Conservation (phyloP, 2,113 vertebrate species). For the Zosterops borbonicus region DNA sequence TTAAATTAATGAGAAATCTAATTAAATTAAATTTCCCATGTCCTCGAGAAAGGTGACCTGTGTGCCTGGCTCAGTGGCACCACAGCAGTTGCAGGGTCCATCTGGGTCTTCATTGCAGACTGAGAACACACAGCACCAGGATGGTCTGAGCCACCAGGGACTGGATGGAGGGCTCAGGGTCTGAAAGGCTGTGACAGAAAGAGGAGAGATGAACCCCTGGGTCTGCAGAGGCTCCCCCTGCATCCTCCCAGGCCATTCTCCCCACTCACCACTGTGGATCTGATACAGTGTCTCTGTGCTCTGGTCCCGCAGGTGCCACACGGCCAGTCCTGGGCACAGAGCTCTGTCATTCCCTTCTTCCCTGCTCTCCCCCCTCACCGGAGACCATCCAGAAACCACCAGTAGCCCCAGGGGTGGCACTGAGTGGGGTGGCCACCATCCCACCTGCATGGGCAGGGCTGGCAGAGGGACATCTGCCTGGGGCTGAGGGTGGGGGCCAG, state of each 20-base stretch:
- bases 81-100: background rate
- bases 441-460: background rate
- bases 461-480: background rate
- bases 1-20: background rate
- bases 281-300: background rate
- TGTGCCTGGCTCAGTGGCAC: background rate
- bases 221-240: background rate
- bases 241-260: background rate
- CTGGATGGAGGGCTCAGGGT: background rate
- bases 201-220: background rate
- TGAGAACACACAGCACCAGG: background rate
- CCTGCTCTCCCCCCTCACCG: background rate
- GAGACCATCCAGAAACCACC: too few relatives aligned
- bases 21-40: background rate
- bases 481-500: background rate
- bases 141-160: background rate
- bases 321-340: background rate
- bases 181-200: background rate
- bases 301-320: accelerated
- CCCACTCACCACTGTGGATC: too few relatives aligned
- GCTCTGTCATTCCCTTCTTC: background rate
- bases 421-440: background rate
- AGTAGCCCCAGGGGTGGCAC: background rate
- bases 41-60: background rate
- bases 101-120: background rate